Percentiles rank a stretch among this genome's conserved stretches.
phyloP scores from a whole-genome alignment of 2,888 invertebrate species.

The Eristalis arbustorum region DNA sequence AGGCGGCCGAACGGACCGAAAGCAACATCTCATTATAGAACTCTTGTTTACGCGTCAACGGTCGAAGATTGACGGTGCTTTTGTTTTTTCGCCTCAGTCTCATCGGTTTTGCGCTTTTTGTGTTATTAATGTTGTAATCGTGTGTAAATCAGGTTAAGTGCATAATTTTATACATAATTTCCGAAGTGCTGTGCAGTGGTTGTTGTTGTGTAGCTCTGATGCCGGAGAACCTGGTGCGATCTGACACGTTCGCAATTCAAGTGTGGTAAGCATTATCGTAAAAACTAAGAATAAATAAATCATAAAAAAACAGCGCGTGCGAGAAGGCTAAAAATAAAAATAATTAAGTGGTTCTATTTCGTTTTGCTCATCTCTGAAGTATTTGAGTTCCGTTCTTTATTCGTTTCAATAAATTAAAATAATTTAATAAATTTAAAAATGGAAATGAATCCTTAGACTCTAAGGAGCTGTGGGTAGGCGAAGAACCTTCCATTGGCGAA shows the following conservation, averaged over 20 bases:
- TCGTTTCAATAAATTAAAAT: conserved; percentile 49
- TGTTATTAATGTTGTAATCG: conserved; percentile 8
- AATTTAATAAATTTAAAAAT: conserved; percentile 8
- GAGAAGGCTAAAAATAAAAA: conserved; percentile 55
- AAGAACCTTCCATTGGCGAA: conserved; percentile 51
- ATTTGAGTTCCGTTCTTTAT: conserved; percentile 22
- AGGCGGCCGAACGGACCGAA: background rate
- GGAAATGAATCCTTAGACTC: conserved; percentile 13
- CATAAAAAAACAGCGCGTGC: conserved; percentile 42
- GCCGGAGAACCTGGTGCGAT: conserved; percentile 7
- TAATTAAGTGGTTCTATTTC: conserved; percentile 43
- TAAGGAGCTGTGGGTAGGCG: conserved; percentile 47
- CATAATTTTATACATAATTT: background rate
- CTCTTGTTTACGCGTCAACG: conserved; percentile 17
- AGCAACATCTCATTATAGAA: background rate
- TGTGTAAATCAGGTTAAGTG: conserved; percentile 6
- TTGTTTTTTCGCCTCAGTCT: background rate
- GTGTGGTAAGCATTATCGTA: conserved; percentile 50
- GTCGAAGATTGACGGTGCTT: background rate
- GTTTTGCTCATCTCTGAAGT: background rate
- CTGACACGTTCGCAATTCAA: conserved; percentile 37
- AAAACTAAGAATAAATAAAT: conserved; percentile 40
- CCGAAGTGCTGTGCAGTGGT: background rate
- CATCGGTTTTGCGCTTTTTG: background rate
- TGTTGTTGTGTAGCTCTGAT: background rate